Evolutionary conservation across 2,888 invertebrate genomes (phyloP).

Genomic region (Lasioglossum oenotherae): DNA sequence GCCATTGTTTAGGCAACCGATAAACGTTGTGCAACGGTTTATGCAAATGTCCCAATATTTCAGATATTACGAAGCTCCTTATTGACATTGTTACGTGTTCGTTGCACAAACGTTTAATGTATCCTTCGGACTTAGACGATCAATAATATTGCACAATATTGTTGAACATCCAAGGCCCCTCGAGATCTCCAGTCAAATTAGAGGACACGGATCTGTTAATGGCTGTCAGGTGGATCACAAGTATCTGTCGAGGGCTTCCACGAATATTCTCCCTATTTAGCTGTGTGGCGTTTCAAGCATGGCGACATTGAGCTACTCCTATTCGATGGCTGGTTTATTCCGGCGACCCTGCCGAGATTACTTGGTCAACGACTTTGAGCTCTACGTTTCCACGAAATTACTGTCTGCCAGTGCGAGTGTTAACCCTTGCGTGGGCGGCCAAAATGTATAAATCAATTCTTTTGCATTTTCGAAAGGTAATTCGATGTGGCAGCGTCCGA

Average conservation of each 20-base stretch:
- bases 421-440: background rate
- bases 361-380: constrained; percentile 11
- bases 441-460: background rate
- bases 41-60: background rate
- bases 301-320: constrained; percentile 48
- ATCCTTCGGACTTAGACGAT: background rate
- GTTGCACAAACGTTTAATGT: background rate
- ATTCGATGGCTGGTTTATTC: constrained; percentile 12
- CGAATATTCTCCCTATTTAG: constrained; percentile 6
- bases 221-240: background rate
- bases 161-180: background rate
- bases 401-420: background rate
- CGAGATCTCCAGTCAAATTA: background rate
- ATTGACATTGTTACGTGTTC: no score
- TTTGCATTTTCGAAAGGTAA: background rate
- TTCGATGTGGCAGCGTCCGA: no score
- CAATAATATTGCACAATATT: background rate
- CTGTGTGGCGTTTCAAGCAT: constrained; percentile 6
- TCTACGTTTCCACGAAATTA: constrained; percentile 40
- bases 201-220: background rate
- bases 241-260: constrained; percentile 7
- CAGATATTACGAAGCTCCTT: background rate
- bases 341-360: constrained; percentile 20
- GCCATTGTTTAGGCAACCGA: background rate
- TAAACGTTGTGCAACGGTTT: background rate